These are phyloP conservation scores for Euplexia lucipara DNA, from an alignment of 2,888 invertebrate species.

Conservation along the genomic window DNA sequence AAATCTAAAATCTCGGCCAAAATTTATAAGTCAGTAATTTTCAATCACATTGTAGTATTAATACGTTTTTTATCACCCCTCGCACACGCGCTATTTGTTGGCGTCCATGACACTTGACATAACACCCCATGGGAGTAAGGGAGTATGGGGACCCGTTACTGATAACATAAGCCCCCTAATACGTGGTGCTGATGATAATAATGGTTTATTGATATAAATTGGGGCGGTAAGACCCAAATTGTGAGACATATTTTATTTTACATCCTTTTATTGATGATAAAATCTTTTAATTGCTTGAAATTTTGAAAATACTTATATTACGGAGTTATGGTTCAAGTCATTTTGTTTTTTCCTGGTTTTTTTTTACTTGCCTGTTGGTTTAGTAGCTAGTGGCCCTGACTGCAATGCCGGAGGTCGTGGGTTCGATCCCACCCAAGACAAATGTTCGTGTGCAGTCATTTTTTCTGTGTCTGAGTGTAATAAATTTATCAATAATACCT, in stretches of 20 bases:
- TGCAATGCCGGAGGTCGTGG: no score
- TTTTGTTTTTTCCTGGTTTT: no score
- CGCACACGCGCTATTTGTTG: constrained; percentile 51
- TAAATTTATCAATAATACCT: no score
- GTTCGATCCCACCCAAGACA: no score
- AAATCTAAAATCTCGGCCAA: constrained; percentile 9
- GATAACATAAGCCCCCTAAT: constrained; percentile 50
- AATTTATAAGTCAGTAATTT: constrained; percentile 11
- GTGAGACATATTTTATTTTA: constrained; percentile 6
- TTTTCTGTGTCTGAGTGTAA: no score
- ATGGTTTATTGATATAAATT: constrained; percentile 38
- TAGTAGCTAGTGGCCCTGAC: no score
- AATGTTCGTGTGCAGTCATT: no score
- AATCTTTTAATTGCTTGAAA: background rate
- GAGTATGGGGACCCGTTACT: constrained; percentile 29
- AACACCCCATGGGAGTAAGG: constrained; percentile 49
- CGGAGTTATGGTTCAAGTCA: no score
- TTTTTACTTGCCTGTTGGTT: no score
- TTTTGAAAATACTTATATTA: no score
- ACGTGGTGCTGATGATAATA: constrained; percentile 42
- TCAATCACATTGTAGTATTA: constrained; percentile 37
- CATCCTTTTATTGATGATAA: background rate
- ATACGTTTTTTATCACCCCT: constrained; percentile 47
- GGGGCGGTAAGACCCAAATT: constrained; percentile 6
- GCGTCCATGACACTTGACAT: constrained; percentile 59